Conservation (phyloP, 2,113 vertebrate species). For the Gallinago jamesoni region DNA sequence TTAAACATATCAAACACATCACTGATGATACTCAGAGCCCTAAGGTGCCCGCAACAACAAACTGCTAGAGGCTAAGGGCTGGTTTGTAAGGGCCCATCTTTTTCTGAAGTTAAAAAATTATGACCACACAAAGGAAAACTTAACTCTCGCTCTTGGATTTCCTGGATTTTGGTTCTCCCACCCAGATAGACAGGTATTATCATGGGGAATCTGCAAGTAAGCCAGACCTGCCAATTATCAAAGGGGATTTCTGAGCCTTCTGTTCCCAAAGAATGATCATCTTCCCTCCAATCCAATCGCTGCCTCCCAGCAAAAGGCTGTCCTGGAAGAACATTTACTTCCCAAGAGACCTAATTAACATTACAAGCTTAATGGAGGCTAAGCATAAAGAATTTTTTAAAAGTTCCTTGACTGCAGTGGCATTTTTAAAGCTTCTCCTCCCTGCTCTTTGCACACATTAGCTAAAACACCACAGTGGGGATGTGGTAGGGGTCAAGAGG, state of each 20-base stretch:
- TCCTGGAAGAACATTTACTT: conserved; percentile 45
- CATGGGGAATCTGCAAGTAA: background rate
- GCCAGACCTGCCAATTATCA: background rate
- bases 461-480: background rate
- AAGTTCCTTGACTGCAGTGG: conserved; percentile 1
- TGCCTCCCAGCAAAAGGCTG: conserved; percentile 36
- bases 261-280: conserved; percentile 11
- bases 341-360: conserved; percentile 59
- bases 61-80: background rate
- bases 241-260: conserved; percentile 10
- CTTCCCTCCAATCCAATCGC: background rate
- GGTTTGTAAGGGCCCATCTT: background rate
- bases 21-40: background rate
- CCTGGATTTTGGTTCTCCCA: background rate
- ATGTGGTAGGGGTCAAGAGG: background rate
- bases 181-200: background rate
- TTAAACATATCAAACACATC: background rate
- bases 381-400: background rate
- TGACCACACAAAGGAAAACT: background rate
- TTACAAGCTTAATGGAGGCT: conserved; percentile 30
- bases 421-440: background rate
- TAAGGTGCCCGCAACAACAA: background rate
- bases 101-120: background rate
- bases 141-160: background rate
- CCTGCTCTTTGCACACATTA: background rate